Evolutionary conservation across 2,797 vertebrate species (phyloP), one percentile per base, ranked within the genome.

Genomic region (Melanogrammus aeglefinus): DNA sequence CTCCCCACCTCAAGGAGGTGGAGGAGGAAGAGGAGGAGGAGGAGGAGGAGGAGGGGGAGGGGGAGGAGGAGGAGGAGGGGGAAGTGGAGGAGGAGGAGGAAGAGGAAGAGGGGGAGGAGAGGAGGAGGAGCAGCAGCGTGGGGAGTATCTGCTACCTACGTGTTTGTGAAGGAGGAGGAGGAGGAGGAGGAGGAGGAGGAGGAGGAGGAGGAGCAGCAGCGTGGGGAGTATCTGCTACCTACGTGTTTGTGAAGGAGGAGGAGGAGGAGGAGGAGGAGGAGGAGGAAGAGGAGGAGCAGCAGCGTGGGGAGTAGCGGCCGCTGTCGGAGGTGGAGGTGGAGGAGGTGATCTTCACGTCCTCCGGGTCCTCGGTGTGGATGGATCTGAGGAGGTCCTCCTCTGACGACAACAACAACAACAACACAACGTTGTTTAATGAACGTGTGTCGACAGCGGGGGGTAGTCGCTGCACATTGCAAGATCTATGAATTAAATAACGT

Each of bases 381-480:
- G 89, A 91, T 81, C 83, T 89, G 31, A 94, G 85, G 44, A 94
- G 89, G 75, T 94, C 90, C 81, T 94, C 91, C 75, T 94, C 95
- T 95, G 84, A 76, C 5, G 74, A 16, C 81, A 74, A 79, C 0
- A 3, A 14, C 0, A 3, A 14, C 35, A 73, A 16, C 70, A 1
- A 2, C 0, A 79, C n/a, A 4, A 69, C 63, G 27, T 27, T 2
- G 8, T 69, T 27, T 24, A 63, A n/a, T 69, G 8, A 9, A 4
- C 8, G 63, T 6, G n/a, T 24, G 63, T n/a, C 24, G n/a, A 12
- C 63, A 27, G 24, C 24, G 12, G 63, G 8, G 27, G 63, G 3
- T 13, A 27, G 13, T 8, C 63, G 27, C 3, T 12, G n/a, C 63
- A 27, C 57, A 6, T 13, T 21, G n/a, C 57, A 1, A 10, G 63